These are phyloP conservation scores for Drosophila bunnanda DNA, from an alignment of 2,888 invertebrate species.

Conservation along the genomic window DNA sequence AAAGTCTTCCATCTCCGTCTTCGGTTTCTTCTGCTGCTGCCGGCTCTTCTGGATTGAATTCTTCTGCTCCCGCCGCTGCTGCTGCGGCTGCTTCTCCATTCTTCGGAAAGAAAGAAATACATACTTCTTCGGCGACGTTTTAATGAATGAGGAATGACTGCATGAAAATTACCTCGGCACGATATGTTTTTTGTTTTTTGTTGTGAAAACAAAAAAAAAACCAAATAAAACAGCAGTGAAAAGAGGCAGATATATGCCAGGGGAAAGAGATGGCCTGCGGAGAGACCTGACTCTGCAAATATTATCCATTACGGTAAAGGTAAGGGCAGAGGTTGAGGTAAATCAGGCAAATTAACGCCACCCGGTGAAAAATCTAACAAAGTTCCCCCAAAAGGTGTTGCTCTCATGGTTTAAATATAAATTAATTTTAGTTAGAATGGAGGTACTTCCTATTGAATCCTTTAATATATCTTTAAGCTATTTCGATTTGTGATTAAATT, in stretches of 20 bases:
- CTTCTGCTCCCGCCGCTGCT: conserved; percentile 1
- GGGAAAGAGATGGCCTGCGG: conserved; percentile 21
- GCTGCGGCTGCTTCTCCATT: conserved; percentile 9
- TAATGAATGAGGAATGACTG: conserved; percentile 68
- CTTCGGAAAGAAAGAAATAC: conserved; percentile 11
- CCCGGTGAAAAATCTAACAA: conserved; percentile 20
- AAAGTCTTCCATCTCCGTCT: conserved; percentile 38
- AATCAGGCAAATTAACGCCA: conserved; percentile 28
- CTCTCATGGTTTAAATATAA: not conserved
- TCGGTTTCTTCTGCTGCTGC: conserved; percentile 18
- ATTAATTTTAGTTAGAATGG: too few relatives aligned
- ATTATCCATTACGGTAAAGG: conserved; percentile 15
- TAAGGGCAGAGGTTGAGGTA: not conserved
- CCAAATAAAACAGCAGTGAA: not conserved
- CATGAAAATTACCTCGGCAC: conserved; percentile 60
- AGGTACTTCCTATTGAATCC: not conserved
- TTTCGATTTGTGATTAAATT: not conserved
- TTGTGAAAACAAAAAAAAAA: not conserved
- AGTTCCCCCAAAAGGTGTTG: not conserved
- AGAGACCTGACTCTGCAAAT: conserved; percentile 28
- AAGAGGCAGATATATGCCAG: conserved; percentile 12
- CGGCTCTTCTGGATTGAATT: not conserved
- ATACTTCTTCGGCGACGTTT: conserved; percentile 41
- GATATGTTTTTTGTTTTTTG: conserved; percentile 28
- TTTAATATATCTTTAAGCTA: not conserved